Conservation (phyloP, 2,888 invertebrate species). For the Horisme vitalbata region DNA sequence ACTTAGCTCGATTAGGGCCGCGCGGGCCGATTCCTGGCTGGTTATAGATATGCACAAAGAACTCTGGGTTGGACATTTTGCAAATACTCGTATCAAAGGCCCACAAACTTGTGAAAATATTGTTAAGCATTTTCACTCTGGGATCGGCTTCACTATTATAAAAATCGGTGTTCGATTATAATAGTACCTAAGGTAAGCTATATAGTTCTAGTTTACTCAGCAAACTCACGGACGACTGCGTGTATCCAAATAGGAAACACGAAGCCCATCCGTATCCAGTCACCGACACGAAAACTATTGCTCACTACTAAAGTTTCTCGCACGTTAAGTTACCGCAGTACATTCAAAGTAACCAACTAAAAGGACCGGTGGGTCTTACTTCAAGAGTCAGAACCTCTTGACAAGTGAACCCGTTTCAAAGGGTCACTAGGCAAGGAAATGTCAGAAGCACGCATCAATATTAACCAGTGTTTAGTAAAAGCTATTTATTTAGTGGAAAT, state of each 20-base stretch:
- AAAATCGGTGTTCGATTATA: too few species aligned
- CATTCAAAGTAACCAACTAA: constrained; percentile 57
- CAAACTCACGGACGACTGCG: too few species aligned
- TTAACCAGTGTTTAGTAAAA: constrained; percentile 41
- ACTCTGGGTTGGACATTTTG: too few species aligned
- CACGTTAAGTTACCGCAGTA: constrained; percentile 46
- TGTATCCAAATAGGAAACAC: constrained; percentile 15
- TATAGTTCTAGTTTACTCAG: too few species aligned
- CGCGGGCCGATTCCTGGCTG: too few species aligned
- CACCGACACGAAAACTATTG: constrained; percentile 41
- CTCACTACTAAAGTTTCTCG: constrained; percentile 41
- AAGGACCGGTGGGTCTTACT: constrained; percentile 42
- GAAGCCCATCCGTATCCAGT: constrained; percentile 9
- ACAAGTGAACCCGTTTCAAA: constrained; percentile 44
- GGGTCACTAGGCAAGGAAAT: constrained; percentile 67
- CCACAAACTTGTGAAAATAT: too few species aligned
- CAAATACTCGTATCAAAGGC: too few species aligned
- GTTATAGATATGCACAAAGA: too few species aligned
- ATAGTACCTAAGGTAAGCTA: too few species aligned
- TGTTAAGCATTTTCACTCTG: too few species aligned
- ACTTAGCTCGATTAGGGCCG: too few species aligned
- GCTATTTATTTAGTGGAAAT: constrained; percentile 1
- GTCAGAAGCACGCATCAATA: constrained; percentile 77
- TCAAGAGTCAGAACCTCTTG: constrained; percentile 42
- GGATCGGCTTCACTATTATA: too few species aligned